Percentiles rank a stretch among this genome's conserved stretches.
These are phyloP conservation scores for Pseudoatta argentina DNA, from an alignment of 1,140 invertebrate genomes.

Conservation along the genomic window DNA sequence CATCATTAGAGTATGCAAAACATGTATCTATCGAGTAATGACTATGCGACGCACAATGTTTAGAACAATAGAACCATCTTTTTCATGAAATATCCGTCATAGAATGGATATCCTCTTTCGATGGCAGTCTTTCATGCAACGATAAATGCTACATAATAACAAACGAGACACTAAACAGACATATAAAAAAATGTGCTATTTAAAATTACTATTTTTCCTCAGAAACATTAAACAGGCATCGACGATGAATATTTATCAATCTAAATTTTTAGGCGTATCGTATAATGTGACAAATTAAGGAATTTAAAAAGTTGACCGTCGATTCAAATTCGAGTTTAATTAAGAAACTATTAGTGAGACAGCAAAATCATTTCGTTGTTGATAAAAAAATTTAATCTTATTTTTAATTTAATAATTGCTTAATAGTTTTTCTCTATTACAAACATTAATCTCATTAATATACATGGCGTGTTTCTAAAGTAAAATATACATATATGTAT, in stretches of 20 bases:
- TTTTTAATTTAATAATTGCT: constrained; percentile 20
- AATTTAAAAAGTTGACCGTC: background rate
- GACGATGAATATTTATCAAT: constrained; percentile 38
- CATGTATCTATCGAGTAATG: constrained; percentile 16
- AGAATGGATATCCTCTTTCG: constrained; percentile 31
- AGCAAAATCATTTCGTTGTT: background rate
- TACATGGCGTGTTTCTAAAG: background rate
- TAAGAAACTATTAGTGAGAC: background rate
- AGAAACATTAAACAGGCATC: background rate
- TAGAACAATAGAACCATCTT: constrained; percentile 22
- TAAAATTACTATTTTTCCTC: constrained; percentile 30
- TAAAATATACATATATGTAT: background rate
- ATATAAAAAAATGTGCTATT: constrained; percentile 9
- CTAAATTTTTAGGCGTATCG: background rate
- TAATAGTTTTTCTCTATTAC: constrained; percentile 5
- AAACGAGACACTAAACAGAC: constrained; percentile 31
- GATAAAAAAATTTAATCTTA: background rate
- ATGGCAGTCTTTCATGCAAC: constrained; percentile 39
- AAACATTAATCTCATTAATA: constrained; percentile 2
- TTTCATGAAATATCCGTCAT: constrained; percentile 31
- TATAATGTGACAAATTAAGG: background rate
- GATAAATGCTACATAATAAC: constrained; percentile 42
- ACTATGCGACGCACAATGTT: constrained; percentile 14
- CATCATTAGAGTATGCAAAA: background rate
- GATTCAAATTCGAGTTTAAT: background rate